Evolutionary conservation across 2,113 vertebrate species (phyloP).

Genomic region (Lepus americanus): DNA sequence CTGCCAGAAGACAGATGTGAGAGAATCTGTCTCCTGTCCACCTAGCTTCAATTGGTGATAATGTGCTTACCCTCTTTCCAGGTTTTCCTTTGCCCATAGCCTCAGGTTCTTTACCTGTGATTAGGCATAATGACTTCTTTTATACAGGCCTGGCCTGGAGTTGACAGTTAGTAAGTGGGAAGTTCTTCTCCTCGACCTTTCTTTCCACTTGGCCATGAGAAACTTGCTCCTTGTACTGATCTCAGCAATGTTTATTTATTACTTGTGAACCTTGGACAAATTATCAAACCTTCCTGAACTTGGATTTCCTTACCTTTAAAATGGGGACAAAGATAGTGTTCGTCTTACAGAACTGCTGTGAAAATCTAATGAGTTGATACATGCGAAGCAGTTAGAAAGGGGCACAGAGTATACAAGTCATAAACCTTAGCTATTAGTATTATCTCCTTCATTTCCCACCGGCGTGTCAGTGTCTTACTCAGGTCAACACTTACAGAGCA

Average conservation of each 20-base stretch:
- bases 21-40: not conserved
- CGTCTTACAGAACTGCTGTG: not conserved
- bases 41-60: not conserved
- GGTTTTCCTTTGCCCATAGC: not conserved
- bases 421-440: not conserved
- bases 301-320: constrained; percentile 26
- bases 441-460: not conserved
- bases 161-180: not conserved
- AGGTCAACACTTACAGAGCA: not conserved
- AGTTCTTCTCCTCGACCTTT: not conserved
- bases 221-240: not conserved
- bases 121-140: not conserved
- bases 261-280: not conserved
- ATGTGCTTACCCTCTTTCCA: not conserved
- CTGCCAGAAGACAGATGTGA: not conserved
- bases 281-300: constrained; percentile 18
- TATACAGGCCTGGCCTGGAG: not conserved
- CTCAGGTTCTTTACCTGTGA: not conserved
- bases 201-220: constrained; percentile 49
- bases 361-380: constrained; percentile 30
- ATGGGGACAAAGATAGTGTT: not conserved
- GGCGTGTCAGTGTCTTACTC: not conserved
- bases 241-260: not conserved
- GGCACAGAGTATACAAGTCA: not conserved
- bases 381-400: constrained; percentile 12